Conservation (phyloP, 2,888 invertebrate genomes). For the Eutolmus rufibarbis region DNA sequence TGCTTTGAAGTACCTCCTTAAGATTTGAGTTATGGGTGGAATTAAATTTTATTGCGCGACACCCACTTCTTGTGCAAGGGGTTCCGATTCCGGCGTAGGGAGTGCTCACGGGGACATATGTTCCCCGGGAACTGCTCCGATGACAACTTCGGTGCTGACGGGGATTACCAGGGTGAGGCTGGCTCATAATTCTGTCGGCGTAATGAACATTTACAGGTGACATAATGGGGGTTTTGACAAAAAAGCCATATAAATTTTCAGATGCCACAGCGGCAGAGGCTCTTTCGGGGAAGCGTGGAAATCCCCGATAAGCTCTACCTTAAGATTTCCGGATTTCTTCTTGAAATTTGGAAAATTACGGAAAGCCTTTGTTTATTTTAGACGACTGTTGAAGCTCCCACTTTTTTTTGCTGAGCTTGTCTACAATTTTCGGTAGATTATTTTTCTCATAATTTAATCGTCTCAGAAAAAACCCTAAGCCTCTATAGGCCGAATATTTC, state of each 20-base stretch:
- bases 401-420: neutral
- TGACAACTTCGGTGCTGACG: neutral
- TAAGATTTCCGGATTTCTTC: neutral
- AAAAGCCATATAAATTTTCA: neutral
- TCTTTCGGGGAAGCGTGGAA: neutral
- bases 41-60: slow-evolving; percentile 21
- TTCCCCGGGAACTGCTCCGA: neutral
- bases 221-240: neutral
- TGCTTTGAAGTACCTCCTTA: slow-evolving; percentile 26
- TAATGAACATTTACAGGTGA: neutral
- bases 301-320: neutral
- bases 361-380: neutral
- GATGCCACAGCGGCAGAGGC: neutral
- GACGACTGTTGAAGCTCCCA: neutral
- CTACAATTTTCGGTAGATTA: neutral
- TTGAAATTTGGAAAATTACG: neutral
- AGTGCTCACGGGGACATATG: neutral
- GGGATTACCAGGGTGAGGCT: neutral
- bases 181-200: neutral
- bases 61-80: neutral
- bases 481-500: too few relatives aligned
- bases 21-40: slow-evolving; percentile 4
- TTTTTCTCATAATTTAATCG: neutral
- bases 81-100: neutral
- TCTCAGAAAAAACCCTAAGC: neutral